Percentiles rank a stretch among this genome's conserved stretches.
Evolutionary conservation across 2,888 invertebrate genomes (phyloP).

Genomic region (Volucella zonaria): DNA sequence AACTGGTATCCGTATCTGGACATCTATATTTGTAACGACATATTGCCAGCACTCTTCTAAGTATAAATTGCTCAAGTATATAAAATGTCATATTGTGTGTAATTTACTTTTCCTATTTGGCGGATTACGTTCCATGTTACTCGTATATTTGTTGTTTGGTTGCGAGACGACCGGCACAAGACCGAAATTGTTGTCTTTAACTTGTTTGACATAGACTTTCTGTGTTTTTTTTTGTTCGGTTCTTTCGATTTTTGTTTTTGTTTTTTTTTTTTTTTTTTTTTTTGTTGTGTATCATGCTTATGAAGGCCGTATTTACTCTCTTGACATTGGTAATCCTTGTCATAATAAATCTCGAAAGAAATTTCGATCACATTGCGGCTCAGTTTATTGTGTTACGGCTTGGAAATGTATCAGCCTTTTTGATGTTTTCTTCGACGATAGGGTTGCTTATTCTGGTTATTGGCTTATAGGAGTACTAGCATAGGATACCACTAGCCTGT

Average conservation of each 20-base stretch:
- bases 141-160: constrained; percentile 53
- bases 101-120: constrained; percentile 66
- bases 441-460: constrained; percentile 45
- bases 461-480: constrained; percentile 21
- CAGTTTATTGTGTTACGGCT: constrained; percentile 59
- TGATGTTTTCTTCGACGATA: constrained; percentile 62
- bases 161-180: constrained; percentile 48
- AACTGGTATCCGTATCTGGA: constrained; percentile 32
- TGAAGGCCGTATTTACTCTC: constrained; percentile 54
- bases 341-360: constrained; percentile 71
- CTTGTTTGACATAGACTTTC: constrained; percentile 60
- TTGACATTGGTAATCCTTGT: constrained; percentile 73
- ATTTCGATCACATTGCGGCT: constrained; percentile 70
- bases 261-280: background rate
- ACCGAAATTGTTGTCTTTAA: constrained; percentile 68
- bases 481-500: background rate
- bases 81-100: constrained; percentile 54
- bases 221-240: constrained; percentile 25
- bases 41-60: constrained; percentile 39
- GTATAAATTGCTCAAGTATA: background rate
- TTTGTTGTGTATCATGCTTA: constrained; percentile 22
- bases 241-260: background rate
- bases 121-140: constrained; percentile 57
- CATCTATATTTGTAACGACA: constrained; percentile 58
- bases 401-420: constrained; percentile 64